Evolutionary conservation across 35 echinoderm and acorn worm species (phyloP).

Genomic region (Anneissia japonica): DNA sequence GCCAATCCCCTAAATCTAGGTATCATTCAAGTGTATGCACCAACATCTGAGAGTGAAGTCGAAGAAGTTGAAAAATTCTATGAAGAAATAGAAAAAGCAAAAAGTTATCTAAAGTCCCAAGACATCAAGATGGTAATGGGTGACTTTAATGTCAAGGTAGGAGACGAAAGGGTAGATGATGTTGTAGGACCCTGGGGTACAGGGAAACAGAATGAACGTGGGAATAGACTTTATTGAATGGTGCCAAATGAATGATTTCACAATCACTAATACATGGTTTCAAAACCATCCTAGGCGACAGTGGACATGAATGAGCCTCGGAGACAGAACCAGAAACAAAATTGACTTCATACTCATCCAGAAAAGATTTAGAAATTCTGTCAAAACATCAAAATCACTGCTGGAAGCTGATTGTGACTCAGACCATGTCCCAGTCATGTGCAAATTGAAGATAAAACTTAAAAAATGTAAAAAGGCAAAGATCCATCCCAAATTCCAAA

Average conservation of each 20-base stretch:
- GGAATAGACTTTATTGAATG: constrained; percentile 2
- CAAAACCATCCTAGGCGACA: not conserved
- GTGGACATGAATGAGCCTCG: not conserved
- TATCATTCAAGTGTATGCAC: too few species aligned
- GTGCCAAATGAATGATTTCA: not conserved
- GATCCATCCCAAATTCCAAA: too few species aligned
- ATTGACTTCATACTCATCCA: constrained; percentile 4
- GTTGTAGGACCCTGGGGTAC: not conserved
- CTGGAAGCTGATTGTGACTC: too few species aligned
- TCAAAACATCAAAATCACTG: too few species aligned
- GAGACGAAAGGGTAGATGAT: not conserved
- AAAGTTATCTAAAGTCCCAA: not conserved
- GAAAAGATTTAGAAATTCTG: constrained; percentile 6
- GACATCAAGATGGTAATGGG: constrained; percentile 24
- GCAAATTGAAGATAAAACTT: too few species aligned
- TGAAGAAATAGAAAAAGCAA: too few species aligned
- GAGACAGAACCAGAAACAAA: constrained; percentile 7
- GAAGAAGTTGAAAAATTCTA: too few species aligned
- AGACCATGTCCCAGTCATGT: too few species aligned
- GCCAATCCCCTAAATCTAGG: too few species aligned
- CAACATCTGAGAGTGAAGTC: too few species aligned
- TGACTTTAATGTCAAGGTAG: constrained; percentile 28
- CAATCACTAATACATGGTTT: not conserved
- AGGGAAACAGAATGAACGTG: constrained; percentile 5
- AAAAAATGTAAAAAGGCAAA: too few species aligned